Percentiles rank a stretch among this genome's conserved stretches.
These are phyloP conservation scores for Gallinago undulata DNA, from an alignment of 2,113 vertebrate species.

Conservation along the genomic window DNA sequence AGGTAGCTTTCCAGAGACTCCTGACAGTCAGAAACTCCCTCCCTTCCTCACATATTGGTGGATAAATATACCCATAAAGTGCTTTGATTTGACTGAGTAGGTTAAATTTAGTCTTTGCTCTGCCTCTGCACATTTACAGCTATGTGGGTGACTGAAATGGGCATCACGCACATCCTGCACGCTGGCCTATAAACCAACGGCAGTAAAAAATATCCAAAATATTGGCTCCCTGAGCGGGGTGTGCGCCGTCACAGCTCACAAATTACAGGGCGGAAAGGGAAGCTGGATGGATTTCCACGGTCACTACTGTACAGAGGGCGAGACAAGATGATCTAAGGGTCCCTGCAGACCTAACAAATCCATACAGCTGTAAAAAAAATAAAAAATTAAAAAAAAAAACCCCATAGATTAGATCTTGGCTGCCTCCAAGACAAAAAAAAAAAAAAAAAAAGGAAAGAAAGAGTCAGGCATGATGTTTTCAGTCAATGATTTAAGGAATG, in stretches of 20 bases:
- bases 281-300: not conserved
- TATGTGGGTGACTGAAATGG: not conserved
- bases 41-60: not conserved
- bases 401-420: not conserved
- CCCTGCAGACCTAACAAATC: constrained; percentile 11
- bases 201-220: not conserved
- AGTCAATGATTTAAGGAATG: constrained; percentile 2
- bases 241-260: not conserved
- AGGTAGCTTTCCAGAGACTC: not conserved
- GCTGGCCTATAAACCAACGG: not conserved
- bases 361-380: not conserved
- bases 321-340: constrained; percentile 26
- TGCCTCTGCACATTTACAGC: constrained; percentile 1
- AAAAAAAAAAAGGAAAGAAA: not conserved
- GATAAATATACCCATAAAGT: not conserved
- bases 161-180: not conserved
- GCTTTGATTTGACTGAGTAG: not conserved
- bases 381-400: not conserved
- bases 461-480: not conserved
- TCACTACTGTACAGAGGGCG: not conserved
- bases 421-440: not conserved
- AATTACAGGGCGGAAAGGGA: not conserved
- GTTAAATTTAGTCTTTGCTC: constrained; percentile 11
- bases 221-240: not conserved
- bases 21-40: not conserved